Percentiles rank a stretch among this genome's conserved stretches.
phyloP scores from a whole-genome alignment of 2,113 vertebrate species.

The Rhabdornis inornatus region DNA sequence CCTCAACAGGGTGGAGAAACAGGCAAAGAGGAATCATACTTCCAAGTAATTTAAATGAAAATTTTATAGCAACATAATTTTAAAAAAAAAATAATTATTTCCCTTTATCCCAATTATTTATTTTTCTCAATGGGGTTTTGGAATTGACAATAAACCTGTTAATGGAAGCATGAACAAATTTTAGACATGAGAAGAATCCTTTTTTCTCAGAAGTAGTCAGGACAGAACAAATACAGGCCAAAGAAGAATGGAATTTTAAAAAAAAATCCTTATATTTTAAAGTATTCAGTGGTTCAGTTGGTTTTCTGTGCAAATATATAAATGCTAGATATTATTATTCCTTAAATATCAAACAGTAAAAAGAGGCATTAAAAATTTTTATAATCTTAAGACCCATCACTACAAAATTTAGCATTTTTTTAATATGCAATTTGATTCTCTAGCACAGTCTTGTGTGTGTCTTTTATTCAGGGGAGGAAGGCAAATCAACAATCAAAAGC shows the following conservation, averaged over 20 bases:
- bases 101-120: neutral
- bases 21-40: neutral
- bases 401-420: neutral
- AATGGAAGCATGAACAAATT: neutral
- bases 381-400: neutral
- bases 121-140: neutral
- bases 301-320: neutral
- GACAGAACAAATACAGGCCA: neutral
- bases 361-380: neutral
- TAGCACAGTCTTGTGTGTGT: neutral
- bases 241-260: neutral
- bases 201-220: neutral
- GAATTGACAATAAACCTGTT: neutral
- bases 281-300: neutral
- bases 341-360: neutral
- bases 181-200: neutral
- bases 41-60: neutral
- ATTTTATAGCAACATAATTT: neutral
- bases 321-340: neutral
- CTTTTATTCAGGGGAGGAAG: neutral
- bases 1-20: neutral
- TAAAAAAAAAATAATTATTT: neutral
- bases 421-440: neutral
- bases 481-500: neutral
- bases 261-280: neutral